Evolutionary conservation across 2,888 invertebrate genomes (phyloP).

Genomic region (Seladonia tumulorum): DNA sequence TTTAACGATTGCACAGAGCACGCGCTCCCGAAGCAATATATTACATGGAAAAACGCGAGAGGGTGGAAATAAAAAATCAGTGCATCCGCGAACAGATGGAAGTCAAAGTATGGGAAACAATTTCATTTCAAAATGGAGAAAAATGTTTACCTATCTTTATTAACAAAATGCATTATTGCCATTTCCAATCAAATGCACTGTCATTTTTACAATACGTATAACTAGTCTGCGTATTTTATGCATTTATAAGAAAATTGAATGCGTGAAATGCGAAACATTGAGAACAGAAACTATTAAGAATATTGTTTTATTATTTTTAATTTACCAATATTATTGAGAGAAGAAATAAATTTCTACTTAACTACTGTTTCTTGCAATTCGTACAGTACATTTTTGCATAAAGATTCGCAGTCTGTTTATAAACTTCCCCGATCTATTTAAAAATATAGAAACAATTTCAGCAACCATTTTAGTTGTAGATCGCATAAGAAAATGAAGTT

Average conservation of each 20-base stretch:
- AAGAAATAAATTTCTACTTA: background rate
- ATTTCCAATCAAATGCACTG: background rate
- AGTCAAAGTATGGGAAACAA: background rate
- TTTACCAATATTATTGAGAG: no score
- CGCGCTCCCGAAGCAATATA: background rate
- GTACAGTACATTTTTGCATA: no score
- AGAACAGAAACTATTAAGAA: background rate
- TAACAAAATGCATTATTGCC: background rate
- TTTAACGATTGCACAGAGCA: slow-evolving; percentile 39
- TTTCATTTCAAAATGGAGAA: slow-evolving; percentile 2
- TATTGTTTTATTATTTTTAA: background rate
- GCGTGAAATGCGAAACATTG: background rate
- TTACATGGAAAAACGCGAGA: background rate
- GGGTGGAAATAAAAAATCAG: background rate
- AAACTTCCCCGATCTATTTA: background rate
- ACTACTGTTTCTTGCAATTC: no score
- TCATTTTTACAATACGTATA: background rate
- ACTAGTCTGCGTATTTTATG: background rate
- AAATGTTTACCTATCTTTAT: background rate
- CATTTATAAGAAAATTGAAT: background rate
- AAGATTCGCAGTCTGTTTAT: no score
- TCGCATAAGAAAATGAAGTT: background rate
- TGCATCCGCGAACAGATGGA: background rate
- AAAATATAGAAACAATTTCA: background rate
- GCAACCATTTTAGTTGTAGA: background rate